These are phyloP conservation scores for Apotomis turbidana DNA, from an alignment of 2,888 invertebrate genomes.

Conservation along the genomic window DNA sequence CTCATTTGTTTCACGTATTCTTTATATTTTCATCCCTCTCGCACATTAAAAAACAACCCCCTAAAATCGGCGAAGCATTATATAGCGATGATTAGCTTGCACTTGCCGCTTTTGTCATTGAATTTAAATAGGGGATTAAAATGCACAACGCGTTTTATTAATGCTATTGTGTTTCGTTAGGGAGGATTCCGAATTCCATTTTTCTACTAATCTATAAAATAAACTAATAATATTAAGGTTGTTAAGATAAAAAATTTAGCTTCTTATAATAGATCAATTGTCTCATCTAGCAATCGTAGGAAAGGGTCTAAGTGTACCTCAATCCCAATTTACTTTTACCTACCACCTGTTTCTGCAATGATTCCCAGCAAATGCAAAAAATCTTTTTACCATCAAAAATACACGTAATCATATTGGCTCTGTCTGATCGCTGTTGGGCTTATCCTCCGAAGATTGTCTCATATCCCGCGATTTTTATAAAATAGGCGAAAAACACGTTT, in stretches of 20 bases:
- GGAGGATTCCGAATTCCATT: background rate
- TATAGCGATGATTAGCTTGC: conserved; percentile 82
- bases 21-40: conserved; percentile 53
- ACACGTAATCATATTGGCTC: conserved; percentile 48
- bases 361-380: conserved; percentile 41
- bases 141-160: conserved; percentile 76
- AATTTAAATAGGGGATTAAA: conserved; percentile 83
- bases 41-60: conserved; percentile 70
- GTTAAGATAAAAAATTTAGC: too few relatives aligned
- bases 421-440: conserved; percentile 52
- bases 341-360: too few relatives aligned
- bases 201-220: background rate
- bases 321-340: too few relatives aligned
- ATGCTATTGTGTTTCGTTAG: conserved; percentile 65
- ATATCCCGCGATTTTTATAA: conserved; percentile 82
- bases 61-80: conserved; percentile 75
- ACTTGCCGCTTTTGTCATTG: conserved; percentile 79
- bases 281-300: too few relatives aligned
- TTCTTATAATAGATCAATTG: too few relatives aligned
- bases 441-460: conserved; percentile 80
- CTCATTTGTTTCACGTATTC: conserved; percentile 47
- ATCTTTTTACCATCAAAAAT: conserved; percentile 40
- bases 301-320: too few relatives aligned
- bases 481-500: conserved; percentile 84
- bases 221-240: too few relatives aligned